Evolutionary conservation across 2,888 invertebrate species (phyloP).

Genomic region (Drosophila tanythrix): DNA sequence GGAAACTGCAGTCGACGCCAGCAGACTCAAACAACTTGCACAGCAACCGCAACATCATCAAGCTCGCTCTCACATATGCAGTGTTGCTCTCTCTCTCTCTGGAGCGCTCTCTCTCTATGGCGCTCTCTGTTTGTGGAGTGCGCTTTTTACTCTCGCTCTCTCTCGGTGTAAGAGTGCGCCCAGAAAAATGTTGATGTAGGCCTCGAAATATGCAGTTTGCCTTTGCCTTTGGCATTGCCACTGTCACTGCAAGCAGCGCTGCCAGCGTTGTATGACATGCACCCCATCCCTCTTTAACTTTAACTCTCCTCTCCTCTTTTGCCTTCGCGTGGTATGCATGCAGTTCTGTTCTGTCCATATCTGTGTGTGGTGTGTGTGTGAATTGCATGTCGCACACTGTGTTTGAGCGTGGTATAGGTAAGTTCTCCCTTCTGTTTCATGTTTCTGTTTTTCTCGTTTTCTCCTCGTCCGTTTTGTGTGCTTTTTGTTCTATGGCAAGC

Average conservation of each 20-base stretch:
- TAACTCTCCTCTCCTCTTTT: neutral
- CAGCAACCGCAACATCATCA: conserved; percentile 31
- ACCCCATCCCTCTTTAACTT: conserved; percentile 9
- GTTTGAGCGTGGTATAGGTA: conserved; percentile 77
- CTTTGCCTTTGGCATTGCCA: conserved; percentile 81
- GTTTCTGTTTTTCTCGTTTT: conserved; percentile 28
- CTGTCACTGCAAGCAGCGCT: conserved; percentile 76
- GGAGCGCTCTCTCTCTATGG: neutral
- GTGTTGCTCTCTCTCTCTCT: neutral
- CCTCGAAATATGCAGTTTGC: conserved; percentile 80
- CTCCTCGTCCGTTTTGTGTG: conserved; percentile 51
- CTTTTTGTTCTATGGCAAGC: conserved; percentile 72
- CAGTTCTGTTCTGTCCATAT: conserved; percentile 22
- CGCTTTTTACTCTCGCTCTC: conserved; percentile 22
- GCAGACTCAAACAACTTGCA: conserved; percentile 46
- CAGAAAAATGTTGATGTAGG: conserved; percentile 79
- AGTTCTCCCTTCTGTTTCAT: conserved; percentile 70
- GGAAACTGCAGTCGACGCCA: conserved; percentile 32
- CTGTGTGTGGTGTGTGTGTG: conserved; percentile 34
- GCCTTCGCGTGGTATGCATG: conserved; percentile 22
- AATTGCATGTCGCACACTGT: conserved; percentile 70
- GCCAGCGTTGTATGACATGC: conserved; percentile 19
- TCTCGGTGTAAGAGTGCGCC: conserved; percentile 45
- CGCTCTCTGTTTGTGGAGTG: conserved; percentile 23
- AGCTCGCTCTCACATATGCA: conserved; percentile 20